Conservation (phyloP, 2,797 vertebrate species). For the Hyperoplus lanceolatus region DNA sequence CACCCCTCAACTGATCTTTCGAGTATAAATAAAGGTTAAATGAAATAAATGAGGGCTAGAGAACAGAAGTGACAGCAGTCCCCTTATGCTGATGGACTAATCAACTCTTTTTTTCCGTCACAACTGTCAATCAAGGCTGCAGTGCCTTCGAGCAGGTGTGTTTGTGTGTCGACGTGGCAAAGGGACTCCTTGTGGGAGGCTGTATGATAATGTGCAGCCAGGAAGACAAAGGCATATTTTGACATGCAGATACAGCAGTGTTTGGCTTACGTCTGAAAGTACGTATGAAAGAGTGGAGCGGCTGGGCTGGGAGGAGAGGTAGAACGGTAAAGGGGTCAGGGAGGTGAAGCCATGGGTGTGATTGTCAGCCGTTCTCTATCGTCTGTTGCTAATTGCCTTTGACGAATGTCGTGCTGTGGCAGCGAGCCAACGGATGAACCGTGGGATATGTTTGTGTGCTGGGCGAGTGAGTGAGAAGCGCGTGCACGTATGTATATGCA, state of each 20-base stretch:
- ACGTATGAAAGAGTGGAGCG: conserved; percentile 13
- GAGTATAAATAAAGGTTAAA: too few species aligned
- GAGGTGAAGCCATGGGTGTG: conserved; percentile 59
- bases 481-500: background rate
- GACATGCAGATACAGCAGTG: too few species aligned
- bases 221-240: conserved; percentile 32
- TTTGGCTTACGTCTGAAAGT: conserved; percentile 8
- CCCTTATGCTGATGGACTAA: conserved; percentile 50
- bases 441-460: conserved; percentile 45
- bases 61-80: conserved; percentile 46
- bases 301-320: conserved; percentile 10
- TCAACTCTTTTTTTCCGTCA: conserved; percentile 59
- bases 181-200: conserved; percentile 43
- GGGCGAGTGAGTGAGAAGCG: background rate
- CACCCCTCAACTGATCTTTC: too few species aligned
- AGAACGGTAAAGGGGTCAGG: conserved; percentile 21
- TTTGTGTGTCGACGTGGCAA: conserved; percentile 17
- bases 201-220: conserved; percentile 52
- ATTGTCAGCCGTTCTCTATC: conserved; percentile 59
- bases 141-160: background rate
- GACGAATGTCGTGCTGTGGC: conserved; percentile 80
- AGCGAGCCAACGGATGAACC: conserved; percentile 74
- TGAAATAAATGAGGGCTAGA: background rate
- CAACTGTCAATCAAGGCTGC: conserved; percentile 59
- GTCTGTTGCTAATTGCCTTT: conserved; percentile 81